These are phyloP conservation scores for Geopemphigus sp. DNA, from an alignment of 1,140 invertebrate species.

Conservation along the genomic window DNA sequence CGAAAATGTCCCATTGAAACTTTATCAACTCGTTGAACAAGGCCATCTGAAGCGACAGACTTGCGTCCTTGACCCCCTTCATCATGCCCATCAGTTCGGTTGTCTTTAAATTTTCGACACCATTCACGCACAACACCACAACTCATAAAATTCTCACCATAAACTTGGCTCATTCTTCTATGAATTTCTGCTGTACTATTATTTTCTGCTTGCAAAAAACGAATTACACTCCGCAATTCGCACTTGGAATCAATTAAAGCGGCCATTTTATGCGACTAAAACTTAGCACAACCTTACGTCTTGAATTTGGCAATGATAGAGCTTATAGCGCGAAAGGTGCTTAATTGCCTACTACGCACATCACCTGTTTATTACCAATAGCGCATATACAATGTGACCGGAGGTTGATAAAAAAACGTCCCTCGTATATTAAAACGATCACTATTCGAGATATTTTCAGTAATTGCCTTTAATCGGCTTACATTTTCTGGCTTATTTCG, in stretches of 20 bases:
- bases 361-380: not conserved
- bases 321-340: not conserved
- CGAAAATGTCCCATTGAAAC: too few relatives aligned
- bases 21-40: too few relatives aligned
- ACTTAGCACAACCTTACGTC: not conserved
- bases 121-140: too few relatives aligned
- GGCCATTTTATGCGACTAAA: not conserved
- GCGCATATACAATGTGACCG: not conserved
- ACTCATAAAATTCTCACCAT: too few relatives aligned
- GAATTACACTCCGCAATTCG: too few relatives aligned
- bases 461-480: too few relatives aligned
- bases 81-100: conserved; percentile 51
- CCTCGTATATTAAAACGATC: not conserved
- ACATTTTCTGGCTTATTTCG: too few relatives aligned
- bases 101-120: too few relatives aligned
- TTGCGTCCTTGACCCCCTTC: conserved; percentile 51
- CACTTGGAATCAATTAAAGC: conserved; percentile 39
- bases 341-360: not conserved
- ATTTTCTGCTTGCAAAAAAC: too few relatives aligned
- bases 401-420: not conserved
- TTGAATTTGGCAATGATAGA: not conserved
- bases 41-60: conserved; percentile 50
- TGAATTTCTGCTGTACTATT: too few relatives aligned
- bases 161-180: too few relatives aligned
- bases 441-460: too few relatives aligned